These are phyloP conservation scores for Corella eumyota DNA, from an alignment of 23 tunicate species.

Conservation along the genomic window DNA sequence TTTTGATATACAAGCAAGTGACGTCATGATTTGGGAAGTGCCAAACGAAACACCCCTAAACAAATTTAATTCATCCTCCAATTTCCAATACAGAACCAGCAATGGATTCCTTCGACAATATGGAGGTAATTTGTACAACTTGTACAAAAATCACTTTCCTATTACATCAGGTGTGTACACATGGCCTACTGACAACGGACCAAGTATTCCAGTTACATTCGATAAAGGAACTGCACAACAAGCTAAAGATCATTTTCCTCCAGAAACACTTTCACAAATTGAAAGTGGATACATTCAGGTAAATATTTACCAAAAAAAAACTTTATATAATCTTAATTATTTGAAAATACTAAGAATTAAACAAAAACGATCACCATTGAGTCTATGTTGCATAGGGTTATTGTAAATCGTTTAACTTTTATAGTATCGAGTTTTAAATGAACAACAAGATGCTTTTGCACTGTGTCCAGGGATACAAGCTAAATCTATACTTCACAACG, in stretches of 20 bases:
- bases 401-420: not conserved
- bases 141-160: constrained; percentile 32
- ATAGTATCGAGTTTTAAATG: constrained; percentile 12
- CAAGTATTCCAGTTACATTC: constrained; percentile 27
- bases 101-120: constrained; percentile 18
- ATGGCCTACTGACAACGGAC: constrained; percentile 20
- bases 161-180: constrained; percentile 11
- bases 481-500: not conserved
- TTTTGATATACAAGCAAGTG: constrained; percentile 33
- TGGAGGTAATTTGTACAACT: constrained; percentile 27
- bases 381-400: not conserved
- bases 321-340: too few relatives aligned
- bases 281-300: constrained; percentile 51
- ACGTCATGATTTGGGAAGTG: constrained; percentile 93
- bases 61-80: constrained; percentile 10
- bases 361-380: too few relatives aligned
- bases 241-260: constrained; percentile 12
- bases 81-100: constrained; percentile 24
- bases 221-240: constrained; percentile 24
- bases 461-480: constrained; percentile 10
- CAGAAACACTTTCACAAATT: not conserved
- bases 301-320: not conserved
- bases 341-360: too few relatives aligned
- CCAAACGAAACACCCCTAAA: constrained; percentile 55
- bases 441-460: constrained; percentile 7